Base-by-base conservation (phyloP, 1,140 invertebrate genomes). In the Pogonomyrmex barbatus region DNA sequence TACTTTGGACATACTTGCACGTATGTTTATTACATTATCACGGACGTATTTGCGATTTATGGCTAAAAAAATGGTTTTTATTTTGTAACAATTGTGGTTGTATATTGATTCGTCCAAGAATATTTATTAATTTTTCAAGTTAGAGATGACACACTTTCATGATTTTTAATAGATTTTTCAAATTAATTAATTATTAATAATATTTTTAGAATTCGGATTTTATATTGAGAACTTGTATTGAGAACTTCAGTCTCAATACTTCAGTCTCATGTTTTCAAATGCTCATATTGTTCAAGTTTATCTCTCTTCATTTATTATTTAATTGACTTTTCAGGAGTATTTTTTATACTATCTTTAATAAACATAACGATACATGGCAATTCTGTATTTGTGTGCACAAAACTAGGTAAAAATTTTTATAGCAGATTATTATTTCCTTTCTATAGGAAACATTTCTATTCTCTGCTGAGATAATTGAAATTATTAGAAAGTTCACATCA, bases 231-330 rank as follows among this genome's bases (percentile, higher is more conserved):
- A 4, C 17, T 12, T 39, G 24, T 24, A 24, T 24, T 24, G 6
- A 76, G 39, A 56, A 76, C 58, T 60, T 76, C 17, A 12, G 24
- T 17, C 2, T 76, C 4, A 39, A n/a, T n/a, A 76, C 58, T 60
- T 76, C 17, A 12, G 24, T 17, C 2, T 76, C 4, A 39, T 75
- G 54, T 60, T 76, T 24, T 2, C 39, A 17, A 24, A 39, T 1
- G 5, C 1, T 75, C 5, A 2, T 30, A 12, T 68, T 36, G 14
- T 1, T 54, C 4, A 30, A 75, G 60, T 24, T 24, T 60, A 30
- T 75, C 30, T 60, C 1, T 2, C 12, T 58, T 68, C 30, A 12
- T 24, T 60, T 33, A 10, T 12, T 33, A 0, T 30, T 10, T 58
- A 8, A 0, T 52, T n/a, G 47, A 10, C 4, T 14, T 24, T 56